Evolutionary conservation across 1,140 invertebrate species (phyloP).

Genomic region (Drosophila suzukii): DNA sequence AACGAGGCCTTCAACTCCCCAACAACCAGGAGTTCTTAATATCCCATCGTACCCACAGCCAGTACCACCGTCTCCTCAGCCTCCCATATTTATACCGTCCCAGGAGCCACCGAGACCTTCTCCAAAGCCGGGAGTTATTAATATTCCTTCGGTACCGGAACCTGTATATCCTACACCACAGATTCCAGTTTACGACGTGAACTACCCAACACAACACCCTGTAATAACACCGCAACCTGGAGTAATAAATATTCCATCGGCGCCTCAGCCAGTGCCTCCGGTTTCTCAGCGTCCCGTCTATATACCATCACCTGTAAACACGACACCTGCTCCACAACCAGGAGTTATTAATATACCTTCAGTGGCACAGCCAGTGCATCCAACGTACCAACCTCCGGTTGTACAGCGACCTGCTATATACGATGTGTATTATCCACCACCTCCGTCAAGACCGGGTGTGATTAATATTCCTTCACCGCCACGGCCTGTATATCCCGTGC

Average conservation of each 20-base stretch:
- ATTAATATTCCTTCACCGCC: conserved; percentile 55
- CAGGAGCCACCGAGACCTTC: conserved; percentile 2
- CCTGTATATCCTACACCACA: conserved; percentile 21
- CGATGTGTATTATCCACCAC: conserved; percentile 85
- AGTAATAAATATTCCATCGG: conserved; percentile 50
- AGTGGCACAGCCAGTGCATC: conserved; percentile 76
- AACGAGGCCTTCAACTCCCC: neutral
- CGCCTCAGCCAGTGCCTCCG: conserved; percentile 68
- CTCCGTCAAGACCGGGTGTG: conserved; percentile 28
- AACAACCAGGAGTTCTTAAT: conserved; percentile 42
- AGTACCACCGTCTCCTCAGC: conserved; percentile 13
- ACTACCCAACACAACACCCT: conserved; percentile 81
- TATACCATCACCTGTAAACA: conserved; percentile 85
- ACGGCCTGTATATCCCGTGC: conserved; percentile 19
- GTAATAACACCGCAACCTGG: conserved; percentile 17
- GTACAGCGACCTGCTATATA: conserved; percentile 65
- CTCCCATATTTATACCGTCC: conserved; percentile 11
- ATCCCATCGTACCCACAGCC: conserved; percentile 47
- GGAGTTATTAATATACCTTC: conserved; percentile 56
- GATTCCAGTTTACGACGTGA: conserved; percentile 53
- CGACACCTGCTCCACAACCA: conserved; percentile 28
- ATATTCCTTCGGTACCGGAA: conserved; percentile 52
- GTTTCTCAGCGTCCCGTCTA: conserved; percentile 77
- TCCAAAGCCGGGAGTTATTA: conserved; percentile 88
- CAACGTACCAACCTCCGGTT: conserved; percentile 89